These are phyloP conservation scores for Gambusia affinis DNA, from an alignment of 2,113 vertebrate genomes.

Conservation along the genomic window DNA sequence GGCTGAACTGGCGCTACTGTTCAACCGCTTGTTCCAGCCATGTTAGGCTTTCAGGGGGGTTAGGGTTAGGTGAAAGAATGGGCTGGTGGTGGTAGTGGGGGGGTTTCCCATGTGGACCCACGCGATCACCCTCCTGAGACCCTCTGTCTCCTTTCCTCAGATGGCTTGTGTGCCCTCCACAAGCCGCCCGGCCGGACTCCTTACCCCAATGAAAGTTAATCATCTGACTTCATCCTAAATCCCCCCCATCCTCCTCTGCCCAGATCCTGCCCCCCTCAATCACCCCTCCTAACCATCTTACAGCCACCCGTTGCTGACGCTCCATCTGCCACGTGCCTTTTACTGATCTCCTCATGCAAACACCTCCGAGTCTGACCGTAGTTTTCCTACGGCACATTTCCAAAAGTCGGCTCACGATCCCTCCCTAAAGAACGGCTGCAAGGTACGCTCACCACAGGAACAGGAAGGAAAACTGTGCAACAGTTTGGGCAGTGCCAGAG, in stretches of 20 bases:
- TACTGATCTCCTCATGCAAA: not conserved
- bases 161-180: not conserved
- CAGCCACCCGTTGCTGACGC: slow-evolving; percentile 44
- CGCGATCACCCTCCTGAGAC: slow-evolving; percentile 40
- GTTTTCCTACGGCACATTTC: not conserved
- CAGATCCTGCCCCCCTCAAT: not conserved
- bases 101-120: slow-evolving; percentile 35
- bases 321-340: slow-evolving; percentile 73
- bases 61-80: slow-evolving; percentile 6
- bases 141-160: slow-evolving; percentile 12
- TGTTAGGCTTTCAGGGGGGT: slow-evolving; percentile 19
- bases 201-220: slow-evolving; percentile 78
- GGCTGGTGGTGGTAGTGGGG: not conserved
- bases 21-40: slow-evolving; percentile 60
- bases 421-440: slow-evolving; percentile 2
- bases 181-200: slow-evolving; percentile 27
- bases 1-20: slow-evolving; percentile 26
- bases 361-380: not conserved
- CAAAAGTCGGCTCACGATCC: not conserved
- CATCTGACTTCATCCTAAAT: slow-evolving; percentile 77
- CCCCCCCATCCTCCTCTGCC: slow-evolving; percentile 4
- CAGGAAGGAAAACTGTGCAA: slow-evolving; percentile 9
- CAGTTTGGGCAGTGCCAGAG: not conserved
- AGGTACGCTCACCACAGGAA: not conserved
- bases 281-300: not conserved